A percentile compares a stretch with the other conserved stretches of the same genome.
Conservation (phyloP, 1,140 invertebrate species). For the Drosophila pachea region DNA sequence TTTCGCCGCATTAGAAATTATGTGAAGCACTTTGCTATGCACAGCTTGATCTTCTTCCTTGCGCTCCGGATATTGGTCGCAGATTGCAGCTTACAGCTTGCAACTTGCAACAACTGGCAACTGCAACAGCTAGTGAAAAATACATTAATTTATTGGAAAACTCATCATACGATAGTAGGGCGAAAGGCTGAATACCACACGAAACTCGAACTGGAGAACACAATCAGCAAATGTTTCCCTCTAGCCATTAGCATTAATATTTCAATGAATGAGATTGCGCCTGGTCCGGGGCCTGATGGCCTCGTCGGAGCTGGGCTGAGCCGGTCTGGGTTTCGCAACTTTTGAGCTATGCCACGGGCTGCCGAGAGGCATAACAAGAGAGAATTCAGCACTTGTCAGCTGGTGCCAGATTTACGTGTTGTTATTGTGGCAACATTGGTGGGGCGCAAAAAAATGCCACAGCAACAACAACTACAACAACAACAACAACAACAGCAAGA, state of each 20-base stretch:
- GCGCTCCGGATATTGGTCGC: conserved; percentile 41
- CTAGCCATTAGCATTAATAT: conserved; percentile 72
- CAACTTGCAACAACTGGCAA: conserved; percentile 12
- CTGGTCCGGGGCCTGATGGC: neutral
- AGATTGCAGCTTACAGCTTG: neutral
- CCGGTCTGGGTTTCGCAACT: conserved; percentile 32
- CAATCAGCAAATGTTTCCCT: conserved; percentile 69
- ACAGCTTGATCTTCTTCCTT: conserved; percentile 10
- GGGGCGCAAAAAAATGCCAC: conserved; percentile 10
- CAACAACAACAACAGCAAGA: neutral
- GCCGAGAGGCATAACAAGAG: conserved; percentile 36
- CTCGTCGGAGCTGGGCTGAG: too few relatives aligned
- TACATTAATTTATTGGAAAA: conserved; percentile 67
- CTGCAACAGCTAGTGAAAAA: conserved; percentile 48
- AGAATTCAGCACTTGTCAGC: conserved; percentile 38
- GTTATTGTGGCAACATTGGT: conserved; percentile 53
- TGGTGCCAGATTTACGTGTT: conserved; percentile 71
- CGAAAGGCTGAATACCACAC: conserved; percentile 16
- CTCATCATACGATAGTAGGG: conserved; percentile 34
- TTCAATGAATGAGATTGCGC: conserved; percentile 54
- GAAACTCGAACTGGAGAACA: conserved; percentile 46
- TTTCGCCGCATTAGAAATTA: conserved; percentile 3
- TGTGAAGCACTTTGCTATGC: conserved; percentile 18
- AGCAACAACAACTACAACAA: conserved; percentile 15
- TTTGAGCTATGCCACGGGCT: conserved; percentile 55